Conservation (phyloP, 2,888 invertebrate species). For the Helleia helle region DNA sequence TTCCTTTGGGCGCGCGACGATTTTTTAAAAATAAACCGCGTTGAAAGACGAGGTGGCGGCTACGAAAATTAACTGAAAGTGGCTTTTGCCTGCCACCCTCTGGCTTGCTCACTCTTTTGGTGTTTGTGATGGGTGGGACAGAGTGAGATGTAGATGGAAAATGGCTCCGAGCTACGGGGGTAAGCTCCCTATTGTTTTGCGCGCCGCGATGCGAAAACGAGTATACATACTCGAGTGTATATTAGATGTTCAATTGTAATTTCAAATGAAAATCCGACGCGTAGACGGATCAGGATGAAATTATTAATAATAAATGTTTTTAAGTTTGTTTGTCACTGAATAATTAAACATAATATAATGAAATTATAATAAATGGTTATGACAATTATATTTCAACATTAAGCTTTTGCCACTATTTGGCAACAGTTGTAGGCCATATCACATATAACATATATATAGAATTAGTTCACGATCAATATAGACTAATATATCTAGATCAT, state of each 20-base stretch:
- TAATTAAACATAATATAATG: no score
- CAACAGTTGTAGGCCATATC: no score
- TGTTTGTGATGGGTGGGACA: slow-evolving; percentile 26
- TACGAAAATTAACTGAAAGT: slow-evolving; percentile 66
- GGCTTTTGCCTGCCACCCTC: slow-evolving; percentile 43
- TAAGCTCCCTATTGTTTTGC: slow-evolving; percentile 69
- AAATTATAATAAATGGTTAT: no score
- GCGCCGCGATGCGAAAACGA: slow-evolving; percentile 53
- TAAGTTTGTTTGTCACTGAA: no score
- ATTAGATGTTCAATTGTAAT: slow-evolving; percentile 39
- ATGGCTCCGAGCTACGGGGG: slow-evolving; percentile 62
- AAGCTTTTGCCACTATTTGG: no score
- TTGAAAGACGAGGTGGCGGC: slow-evolving; percentile 46
- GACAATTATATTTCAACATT: no score
- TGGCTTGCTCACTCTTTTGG: slow-evolving; percentile 32
- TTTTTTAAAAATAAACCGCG: slow-evolving; percentile 38
- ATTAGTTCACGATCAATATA: no score
- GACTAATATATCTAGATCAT: no score
- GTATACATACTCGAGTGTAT: slow-evolving; percentile 33
- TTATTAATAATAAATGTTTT: no score
- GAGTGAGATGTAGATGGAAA: slow-evolving; percentile 40
- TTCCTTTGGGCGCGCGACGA: slow-evolving; percentile 13
- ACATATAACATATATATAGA: no score
- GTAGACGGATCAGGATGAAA: slow-evolving; percentile 1
- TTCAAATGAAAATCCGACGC: slow-evolving; percentile 40